These are phyloP conservation scores for Drosophila pseudotalamancana DNA, from an alignment of 2,888 invertebrate genomes.

Conservation along the genomic window DNA sequence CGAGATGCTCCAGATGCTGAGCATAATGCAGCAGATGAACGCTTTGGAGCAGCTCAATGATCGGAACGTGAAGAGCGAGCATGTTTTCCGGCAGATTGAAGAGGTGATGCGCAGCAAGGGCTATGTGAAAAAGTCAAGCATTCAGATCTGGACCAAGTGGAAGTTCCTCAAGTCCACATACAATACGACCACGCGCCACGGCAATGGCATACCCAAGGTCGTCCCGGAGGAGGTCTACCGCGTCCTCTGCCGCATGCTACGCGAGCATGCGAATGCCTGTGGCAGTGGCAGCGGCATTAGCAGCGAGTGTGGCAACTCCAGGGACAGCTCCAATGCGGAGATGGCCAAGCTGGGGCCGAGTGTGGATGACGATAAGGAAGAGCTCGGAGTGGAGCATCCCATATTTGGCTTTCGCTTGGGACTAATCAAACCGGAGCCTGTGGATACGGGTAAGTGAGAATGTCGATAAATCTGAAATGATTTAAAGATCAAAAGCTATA, in stretches of 20 bases:
- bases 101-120: slow-evolving; percentile 81
- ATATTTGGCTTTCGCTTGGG: slow-evolving; percentile 83
- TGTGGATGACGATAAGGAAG: slow-evolving; percentile 35
- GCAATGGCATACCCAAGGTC: slow-evolving; percentile 82
- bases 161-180: slow-evolving; percentile 84
- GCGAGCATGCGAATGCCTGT: slow-evolving; percentile 28
- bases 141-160: slow-evolving; percentile 84
- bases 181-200: slow-evolving; percentile 82
- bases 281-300: slow-evolving; percentile 33
- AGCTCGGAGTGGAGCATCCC: slow-evolving; percentile 78
- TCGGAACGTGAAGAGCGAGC: slow-evolving; percentile 82
- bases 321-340: slow-evolving; percentile 63
- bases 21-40: slow-evolving; percentile 80
- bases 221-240: slow-evolving; percentile 79
- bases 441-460: slow-evolving; percentile 78
- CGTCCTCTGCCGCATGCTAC: slow-evolving; percentile 76
- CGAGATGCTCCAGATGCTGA: slow-evolving; percentile 82
- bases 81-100: slow-evolving; percentile 82
- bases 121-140: slow-evolving; percentile 81
- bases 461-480: not conserved
- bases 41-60: slow-evolving; percentile 81
- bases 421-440: slow-evolving; percentile 80
- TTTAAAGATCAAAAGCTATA: not conserved
- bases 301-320: slow-evolving; percentile 69
- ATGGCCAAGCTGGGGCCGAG: slow-evolving; percentile 5